Percentiles rank a stretch among this genome's conserved stretches.
These are phyloP conservation scores for Plectropomus leopardus DNA, from an alignment of 2,113 vertebrate genomes.

Conservation along the genomic window DNA sequence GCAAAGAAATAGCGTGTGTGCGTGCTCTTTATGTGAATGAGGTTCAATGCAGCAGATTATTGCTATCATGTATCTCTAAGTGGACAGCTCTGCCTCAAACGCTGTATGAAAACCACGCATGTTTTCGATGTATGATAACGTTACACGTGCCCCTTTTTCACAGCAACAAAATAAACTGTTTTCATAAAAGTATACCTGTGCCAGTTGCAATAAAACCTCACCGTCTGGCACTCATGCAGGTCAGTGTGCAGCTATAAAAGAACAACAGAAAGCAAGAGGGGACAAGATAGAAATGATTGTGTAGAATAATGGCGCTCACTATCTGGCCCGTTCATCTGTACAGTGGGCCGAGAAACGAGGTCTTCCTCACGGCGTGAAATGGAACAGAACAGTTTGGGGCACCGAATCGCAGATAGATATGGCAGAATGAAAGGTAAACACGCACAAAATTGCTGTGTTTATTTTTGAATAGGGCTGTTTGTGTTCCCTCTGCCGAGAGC, in stretches of 20 bases:
- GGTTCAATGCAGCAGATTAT: neutral
- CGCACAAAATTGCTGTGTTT: conserved; percentile 67
- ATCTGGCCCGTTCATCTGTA: conserved; percentile 54
- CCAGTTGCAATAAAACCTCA: conserved; percentile 28
- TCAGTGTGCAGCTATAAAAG: conserved; percentile 31
- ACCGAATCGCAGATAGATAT: conserved; percentile 49
- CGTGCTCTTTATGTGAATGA: neutral
- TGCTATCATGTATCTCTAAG: conserved; percentile 2
- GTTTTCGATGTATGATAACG: neutral
- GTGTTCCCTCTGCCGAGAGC: conserved; percentile 51
- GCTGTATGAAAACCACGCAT: neutral
- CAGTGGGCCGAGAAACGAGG: conserved; percentile 50
- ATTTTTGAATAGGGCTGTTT: conserved; percentile 66
- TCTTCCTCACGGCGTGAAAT: conserved; percentile 52
- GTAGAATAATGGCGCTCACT: conserved; percentile 29
- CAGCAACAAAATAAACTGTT: conserved; percentile 50
- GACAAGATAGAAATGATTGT: conserved; percentile 48
- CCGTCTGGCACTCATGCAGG: conserved; percentile 9
- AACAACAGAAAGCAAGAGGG: conserved; percentile 26
- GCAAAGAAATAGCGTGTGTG: neutral
- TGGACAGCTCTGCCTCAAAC: neutral
- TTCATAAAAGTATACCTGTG: conserved; percentile 40
- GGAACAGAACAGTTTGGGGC: conserved; percentile 48
- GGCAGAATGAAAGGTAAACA: conserved; percentile 68
- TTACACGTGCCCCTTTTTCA: neutral